Evolutionary conservation across 2,113 vertebrate genomes (phyloP), one percentile per base, ranked within the genome.

Genomic region (Nesospiza acunhae): DNA sequence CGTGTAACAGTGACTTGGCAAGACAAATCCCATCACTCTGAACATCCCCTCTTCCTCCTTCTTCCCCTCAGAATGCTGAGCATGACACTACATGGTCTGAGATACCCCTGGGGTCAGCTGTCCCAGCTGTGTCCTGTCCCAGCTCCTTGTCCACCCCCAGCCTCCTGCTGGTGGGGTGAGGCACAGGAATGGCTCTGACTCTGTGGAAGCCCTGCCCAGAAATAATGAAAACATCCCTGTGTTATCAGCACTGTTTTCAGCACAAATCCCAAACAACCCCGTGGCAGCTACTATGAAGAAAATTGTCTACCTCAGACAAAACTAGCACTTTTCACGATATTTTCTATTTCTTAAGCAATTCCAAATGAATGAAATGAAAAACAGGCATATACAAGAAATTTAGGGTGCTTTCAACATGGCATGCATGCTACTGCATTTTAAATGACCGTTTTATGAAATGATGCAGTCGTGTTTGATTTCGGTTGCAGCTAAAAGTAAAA

Each of bases 401-500:
- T 66, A 96, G 85, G 60, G 76, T 72, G 41, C 80, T 91, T 92
- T 94, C 89, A 76, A 78, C 55, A 92, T 23, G 82, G 84, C 47
- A 77, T 66, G 92, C 79, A 95, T 92, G 88, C 73, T 70, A 85
- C 72, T 63, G 46, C 83, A 50, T 81, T 89, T 74, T 88, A 94
- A 90, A 96, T 75, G 75, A 90, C 77, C 81, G 62, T 90, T 95
- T 84, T 93, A 94, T 89, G 92, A 97, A 97, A 97, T 87, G 84
- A 95, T 96, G 89, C 87, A 97, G 96, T 83, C 95, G 83, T 96
- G 79, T 94, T 97, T 97, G 95, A 91, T 89, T 96, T 97, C 28
- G 58, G 91, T 96, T 11, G 19, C 96, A 96, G 94, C 95, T 97
- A 97, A 97, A 97, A 97, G 96, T 98, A 97, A 98, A 98, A 98